Evolutionary conservation across 2,797 vertebrate genomes (phyloP).

Genomic region (Phaenicophaeus curvirostris): DNA sequence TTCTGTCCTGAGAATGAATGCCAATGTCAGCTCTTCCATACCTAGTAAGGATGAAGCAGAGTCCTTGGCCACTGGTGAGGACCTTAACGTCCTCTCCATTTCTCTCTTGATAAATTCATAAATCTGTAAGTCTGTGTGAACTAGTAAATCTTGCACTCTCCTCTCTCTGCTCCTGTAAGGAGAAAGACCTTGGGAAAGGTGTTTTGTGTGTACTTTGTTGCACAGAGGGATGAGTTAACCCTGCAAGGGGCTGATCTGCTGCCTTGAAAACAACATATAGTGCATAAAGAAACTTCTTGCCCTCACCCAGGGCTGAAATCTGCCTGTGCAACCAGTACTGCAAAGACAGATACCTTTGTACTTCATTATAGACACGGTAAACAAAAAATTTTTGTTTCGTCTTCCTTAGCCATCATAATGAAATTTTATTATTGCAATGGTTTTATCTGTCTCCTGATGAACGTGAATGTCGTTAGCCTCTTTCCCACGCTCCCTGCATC

Average conservation of each 20-base stretch:
- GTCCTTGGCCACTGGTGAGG: neutral
- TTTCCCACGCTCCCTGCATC: conserved; percentile 47
- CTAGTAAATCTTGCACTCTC: neutral
- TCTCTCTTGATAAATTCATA: neutral
- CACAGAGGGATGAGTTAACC: neutral
- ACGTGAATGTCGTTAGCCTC: conserved; percentile 33
- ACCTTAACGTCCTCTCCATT: neutral
- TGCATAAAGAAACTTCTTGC: neutral
- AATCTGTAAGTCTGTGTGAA: neutral
- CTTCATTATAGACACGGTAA: conserved; percentile 31
- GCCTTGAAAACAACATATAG: neutral
- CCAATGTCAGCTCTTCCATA: neutral
- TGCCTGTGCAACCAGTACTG: conserved; percentile 20
- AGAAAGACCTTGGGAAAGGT: neutral
- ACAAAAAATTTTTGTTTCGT: conserved; percentile 55
- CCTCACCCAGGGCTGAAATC: neutral
- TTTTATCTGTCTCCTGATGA: conserved; percentile 60
- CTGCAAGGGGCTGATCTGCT: neutral
- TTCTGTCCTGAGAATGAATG: conserved; percentile 20
- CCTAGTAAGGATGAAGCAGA: neutral
- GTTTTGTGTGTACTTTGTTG: neutral
- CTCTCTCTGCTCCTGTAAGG: neutral
- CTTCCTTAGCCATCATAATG: conserved; percentile 46
- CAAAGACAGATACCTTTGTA: conserved; percentile 50
- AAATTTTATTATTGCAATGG: conserved; percentile 53